phyloP scores from a whole-genome alignment of 2,888 invertebrate species.

The Drosophila infuscata region DNA sequence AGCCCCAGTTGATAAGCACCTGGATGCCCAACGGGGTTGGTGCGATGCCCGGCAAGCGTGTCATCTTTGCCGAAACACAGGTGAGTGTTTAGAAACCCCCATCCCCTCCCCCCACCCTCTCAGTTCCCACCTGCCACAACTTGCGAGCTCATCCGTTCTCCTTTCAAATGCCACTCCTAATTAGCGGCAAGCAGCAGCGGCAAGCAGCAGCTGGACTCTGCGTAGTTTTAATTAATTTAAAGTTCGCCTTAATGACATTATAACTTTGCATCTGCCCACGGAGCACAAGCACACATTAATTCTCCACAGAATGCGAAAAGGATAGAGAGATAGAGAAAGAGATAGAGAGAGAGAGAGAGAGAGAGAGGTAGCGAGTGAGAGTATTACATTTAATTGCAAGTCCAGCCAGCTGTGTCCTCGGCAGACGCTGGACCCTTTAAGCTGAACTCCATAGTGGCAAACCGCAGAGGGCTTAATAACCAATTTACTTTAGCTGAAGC shows the following conservation, averaged over 20 bases:
- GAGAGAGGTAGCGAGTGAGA: constrained; percentile 17
- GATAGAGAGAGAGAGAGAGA: not conserved
- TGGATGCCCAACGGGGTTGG: constrained; percentile 96
- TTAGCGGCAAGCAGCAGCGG: constrained; percentile 51
- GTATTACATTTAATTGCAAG: constrained; percentile 71
- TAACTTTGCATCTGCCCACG: constrained; percentile 71
- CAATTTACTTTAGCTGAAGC: constrained; percentile 42
- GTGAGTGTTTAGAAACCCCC: constrained; percentile 84
- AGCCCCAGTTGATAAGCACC: constrained; percentile 94
- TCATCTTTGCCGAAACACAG: constrained; percentile 96
- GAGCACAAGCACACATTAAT: constrained; percentile 55
- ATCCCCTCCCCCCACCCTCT: rapidly evolving
- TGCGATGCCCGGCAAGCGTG: constrained; percentile 91
- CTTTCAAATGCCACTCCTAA: constrained; percentile 69
- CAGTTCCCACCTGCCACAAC: not conserved
- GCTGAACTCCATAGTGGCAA: not conserved
- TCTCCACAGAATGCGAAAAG: constrained; percentile 12
- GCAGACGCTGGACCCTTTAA: constrained; percentile 18
- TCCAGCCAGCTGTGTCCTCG: constrained; percentile 59
- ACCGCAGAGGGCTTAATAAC: constrained; percentile 39
- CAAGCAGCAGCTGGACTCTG: constrained; percentile 70
- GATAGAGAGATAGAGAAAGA: not conserved
- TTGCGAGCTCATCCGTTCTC: constrained; percentile 5
- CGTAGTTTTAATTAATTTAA: constrained; percentile 84
- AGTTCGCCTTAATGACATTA: constrained; percentile 82